Evolutionary conservation across 1,140 invertebrate species (phyloP), one percentile per base, ranked within the genome.

Genomic region (Saccostrea echinata): DNA sequence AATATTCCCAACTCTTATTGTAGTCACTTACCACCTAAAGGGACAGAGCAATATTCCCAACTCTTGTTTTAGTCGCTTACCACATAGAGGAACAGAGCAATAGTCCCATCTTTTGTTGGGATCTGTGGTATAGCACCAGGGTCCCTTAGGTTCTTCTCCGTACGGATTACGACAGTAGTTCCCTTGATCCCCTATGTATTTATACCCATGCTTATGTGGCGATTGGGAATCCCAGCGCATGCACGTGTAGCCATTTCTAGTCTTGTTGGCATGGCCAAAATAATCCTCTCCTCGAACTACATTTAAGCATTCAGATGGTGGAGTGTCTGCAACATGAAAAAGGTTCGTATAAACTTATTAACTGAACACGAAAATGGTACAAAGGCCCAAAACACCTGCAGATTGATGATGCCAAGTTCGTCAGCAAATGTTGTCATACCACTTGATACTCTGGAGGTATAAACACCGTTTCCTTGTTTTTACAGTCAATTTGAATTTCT

Each of bases 221-320:
- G 21, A 64, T 52, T 91, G 90, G n/a, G 76, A 84, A 81, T 86
- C 84, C 91, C 91, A 92, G 24, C 89, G 57, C 86, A 91, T 90
- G 64, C 91, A 92, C 13, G 83, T 87, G 24, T 71, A 80, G 16
- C 91, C 91, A 68, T 52, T 87, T n/a, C 86, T 57, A 11, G 91
- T 91, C 43, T 27, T 87, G 33, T 83, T 86, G 9, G 76, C 53
- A 51, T 51, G 85, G 18, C 91, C 91, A 13, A 61, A 88, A 86
- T 91, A 91, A 6, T 84, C 86, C 9, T 35, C 27, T 24, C 82
- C 81, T 83, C 51, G 81, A 9, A 18, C 51, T 13, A 18, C 24
- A 12, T 43, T 83, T 21, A 83, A 53, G 24, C 81, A 83, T 51
- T 83, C 81, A 9, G 18, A 51, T 24, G 35, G 35, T 52, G 35